Conservation (phyloP, 2,888 invertebrate genomes). For the Chrysotoxum bicinctum region DNA sequence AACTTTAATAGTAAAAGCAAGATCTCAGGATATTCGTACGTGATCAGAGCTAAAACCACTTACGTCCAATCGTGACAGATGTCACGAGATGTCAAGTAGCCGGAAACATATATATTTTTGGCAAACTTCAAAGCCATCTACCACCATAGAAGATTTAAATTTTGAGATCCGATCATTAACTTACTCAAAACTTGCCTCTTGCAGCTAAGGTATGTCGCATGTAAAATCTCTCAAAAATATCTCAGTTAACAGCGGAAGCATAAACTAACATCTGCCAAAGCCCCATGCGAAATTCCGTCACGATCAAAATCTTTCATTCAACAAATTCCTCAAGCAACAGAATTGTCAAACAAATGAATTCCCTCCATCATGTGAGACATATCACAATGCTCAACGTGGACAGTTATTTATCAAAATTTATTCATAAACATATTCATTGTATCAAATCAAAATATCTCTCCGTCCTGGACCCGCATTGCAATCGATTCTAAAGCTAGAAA, state of each 20-base stretch:
- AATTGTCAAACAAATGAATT: slow-evolving; percentile 14
- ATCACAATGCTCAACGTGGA: slow-evolving; percentile 1
- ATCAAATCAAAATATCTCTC: slow-evolving; percentile 40
- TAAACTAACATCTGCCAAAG: not conserved
- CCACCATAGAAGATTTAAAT: not conserved
- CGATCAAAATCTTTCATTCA: slow-evolving; percentile 15
- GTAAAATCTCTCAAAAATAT: not conserved
- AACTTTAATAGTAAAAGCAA: no score
- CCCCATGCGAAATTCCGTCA: slow-evolving; percentile 8
- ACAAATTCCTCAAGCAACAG: slow-evolving; percentile 7
- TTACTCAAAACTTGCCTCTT: not conserved
- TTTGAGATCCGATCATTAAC: not conserved
- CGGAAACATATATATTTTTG: no score
- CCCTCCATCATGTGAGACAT: not conserved
- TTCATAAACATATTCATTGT: slow-evolving; percentile 50
- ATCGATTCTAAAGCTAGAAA: not conserved
- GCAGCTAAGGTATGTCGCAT: not conserved
- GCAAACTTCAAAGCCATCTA: not conserved
- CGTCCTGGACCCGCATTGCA: slow-evolving; percentile 52
- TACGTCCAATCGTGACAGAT: no score
- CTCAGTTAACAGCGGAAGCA: not conserved
- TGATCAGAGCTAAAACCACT: no score
- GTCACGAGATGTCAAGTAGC: no score
- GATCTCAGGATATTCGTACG: no score
- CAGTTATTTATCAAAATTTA: slow-evolving; percentile 46